Conservation (phyloP, 2,888 invertebrate species). For the Leptopilina myrica region DNA sequence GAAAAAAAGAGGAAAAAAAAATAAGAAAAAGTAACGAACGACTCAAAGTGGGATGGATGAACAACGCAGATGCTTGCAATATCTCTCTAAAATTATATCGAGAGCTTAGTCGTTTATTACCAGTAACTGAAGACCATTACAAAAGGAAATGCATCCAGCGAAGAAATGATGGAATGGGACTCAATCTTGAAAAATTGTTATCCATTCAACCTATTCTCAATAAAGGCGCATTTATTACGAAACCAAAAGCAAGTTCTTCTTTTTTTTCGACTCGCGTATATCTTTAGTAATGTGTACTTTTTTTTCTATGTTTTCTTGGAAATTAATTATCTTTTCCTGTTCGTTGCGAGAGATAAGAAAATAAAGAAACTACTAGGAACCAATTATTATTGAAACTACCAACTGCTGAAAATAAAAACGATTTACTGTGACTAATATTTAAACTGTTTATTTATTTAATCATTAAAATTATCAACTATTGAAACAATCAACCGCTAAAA, state of each 20-base stretch:
- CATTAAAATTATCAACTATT: too few relatives aligned
- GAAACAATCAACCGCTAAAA: too few relatives aligned
- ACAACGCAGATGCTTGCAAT: conserved; percentile 39
- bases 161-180: conserved; percentile 11
- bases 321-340: not conserved
- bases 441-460: not conserved
- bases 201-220: conserved; percentile 32
- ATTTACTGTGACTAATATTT: not conserved
- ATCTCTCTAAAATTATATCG: conserved; percentile 49
- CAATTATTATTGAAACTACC: too few relatives aligned
- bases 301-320: not conserved
- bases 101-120: conserved; percentile 58
- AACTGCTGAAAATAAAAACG: too few relatives aligned
- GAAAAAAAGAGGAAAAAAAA: conserved; percentile 34
- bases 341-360: too few relatives aligned
- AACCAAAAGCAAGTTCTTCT: not conserved
- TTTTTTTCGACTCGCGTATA: not conserved
- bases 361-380: too few relatives aligned
- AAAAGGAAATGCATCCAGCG: conserved; percentile 1
- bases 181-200: conserved; percentile 55
- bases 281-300: not conserved
- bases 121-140: conserved; percentile 7
- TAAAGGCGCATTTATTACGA: conserved; percentile 18
- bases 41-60: not conserved
- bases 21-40: conserved; percentile 1